Evolutionary conservation across 2,797 vertebrate species (phyloP).

Genomic region (Parauchenoglanis punctatus): DNA sequence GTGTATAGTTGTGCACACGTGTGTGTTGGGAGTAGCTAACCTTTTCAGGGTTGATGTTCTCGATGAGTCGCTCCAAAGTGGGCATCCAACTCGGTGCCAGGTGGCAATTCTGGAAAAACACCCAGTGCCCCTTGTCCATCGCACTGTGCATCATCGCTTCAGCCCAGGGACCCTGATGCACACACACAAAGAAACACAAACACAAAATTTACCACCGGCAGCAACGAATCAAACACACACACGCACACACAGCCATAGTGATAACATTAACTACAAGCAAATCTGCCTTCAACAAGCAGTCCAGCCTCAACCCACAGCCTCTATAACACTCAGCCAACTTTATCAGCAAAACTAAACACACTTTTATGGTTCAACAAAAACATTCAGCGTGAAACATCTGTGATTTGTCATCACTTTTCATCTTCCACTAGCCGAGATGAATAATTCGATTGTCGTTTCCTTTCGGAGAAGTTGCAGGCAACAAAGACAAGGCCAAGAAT

Average conservation of each 20-base stretch:
- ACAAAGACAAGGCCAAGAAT: not conserved
- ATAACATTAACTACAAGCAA: slow-evolving; percentile 12
- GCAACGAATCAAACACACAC: not conserved
- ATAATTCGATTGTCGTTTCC: not conserved
- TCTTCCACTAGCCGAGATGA: not conserved
- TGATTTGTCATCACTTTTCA: not conserved
- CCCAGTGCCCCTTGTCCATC: slow-evolving; percentile 90
- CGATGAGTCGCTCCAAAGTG: slow-evolving; percentile 84
- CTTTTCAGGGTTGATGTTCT: slow-evolving; percentile 83
- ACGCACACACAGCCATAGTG: not conserved
- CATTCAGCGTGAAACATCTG: not conserved
- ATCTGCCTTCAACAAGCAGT: slow-evolving; percentile 10
- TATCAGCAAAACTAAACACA: not conserved
- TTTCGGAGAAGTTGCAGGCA: not conserved
- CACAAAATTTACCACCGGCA: slow-evolving; percentile 1
- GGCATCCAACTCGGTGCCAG: slow-evolving; percentile 91
- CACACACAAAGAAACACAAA: not conserved
- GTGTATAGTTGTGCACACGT: slow-evolving; percentile 9
- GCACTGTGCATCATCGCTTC: slow-evolving; percentile 85
- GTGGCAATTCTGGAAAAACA: slow-evolving; percentile 96
- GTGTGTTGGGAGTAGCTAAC: slow-evolving; percentile 60
- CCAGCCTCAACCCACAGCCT: not conserved
- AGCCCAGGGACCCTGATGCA: slow-evolving; percentile 82
- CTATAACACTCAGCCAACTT: not conserved
- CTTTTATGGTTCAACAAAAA: not conserved